Conservation (phyloP, 2,113 vertebrate species). For the Microtus oregoni region DNA sequence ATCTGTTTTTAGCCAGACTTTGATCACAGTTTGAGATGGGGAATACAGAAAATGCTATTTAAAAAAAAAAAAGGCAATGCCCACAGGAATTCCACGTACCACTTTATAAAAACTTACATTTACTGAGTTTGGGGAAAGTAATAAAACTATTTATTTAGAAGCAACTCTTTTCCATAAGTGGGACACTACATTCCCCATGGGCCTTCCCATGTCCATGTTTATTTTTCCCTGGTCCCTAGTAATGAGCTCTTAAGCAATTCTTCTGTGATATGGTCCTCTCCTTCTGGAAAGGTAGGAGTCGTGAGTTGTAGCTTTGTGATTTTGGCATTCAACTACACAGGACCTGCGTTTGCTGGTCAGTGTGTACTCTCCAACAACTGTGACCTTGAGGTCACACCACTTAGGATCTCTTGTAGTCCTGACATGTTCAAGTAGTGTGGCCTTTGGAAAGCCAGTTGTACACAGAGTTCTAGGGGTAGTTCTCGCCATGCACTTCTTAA, state of each 20-base stretch:
- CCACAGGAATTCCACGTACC: background rate
- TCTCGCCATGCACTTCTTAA: background rate
- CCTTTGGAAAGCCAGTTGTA: background rate
- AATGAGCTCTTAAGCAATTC: background rate
- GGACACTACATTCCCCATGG: background rate
- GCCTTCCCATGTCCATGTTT: background rate
- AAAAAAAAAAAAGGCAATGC: slow-evolving; percentile 54
- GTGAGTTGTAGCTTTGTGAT: background rate
- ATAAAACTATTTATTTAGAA: slow-evolving; percentile 17
- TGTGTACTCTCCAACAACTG: background rate
- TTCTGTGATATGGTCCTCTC: background rate
- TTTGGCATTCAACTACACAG: rapidly evolving
- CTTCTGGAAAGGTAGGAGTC: background rate
- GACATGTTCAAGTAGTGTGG: background rate
- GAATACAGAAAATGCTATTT: slow-evolving; percentile 1
- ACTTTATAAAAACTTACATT: background rate
- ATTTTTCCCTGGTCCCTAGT: background rate
- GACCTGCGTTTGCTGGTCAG: background rate
- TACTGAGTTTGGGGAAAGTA: background rate
- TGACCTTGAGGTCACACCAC: background rate
- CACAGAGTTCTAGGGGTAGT: background rate
- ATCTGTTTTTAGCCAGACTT: slow-evolving; percentile 73
- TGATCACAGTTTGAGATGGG: slow-evolving; percentile 73
- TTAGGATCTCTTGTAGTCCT: background rate
- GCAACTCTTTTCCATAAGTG: background rate